Base-by-base conservation (phyloP, 1,140 invertebrate species). In the Drosophila subpulchrella region DNA sequence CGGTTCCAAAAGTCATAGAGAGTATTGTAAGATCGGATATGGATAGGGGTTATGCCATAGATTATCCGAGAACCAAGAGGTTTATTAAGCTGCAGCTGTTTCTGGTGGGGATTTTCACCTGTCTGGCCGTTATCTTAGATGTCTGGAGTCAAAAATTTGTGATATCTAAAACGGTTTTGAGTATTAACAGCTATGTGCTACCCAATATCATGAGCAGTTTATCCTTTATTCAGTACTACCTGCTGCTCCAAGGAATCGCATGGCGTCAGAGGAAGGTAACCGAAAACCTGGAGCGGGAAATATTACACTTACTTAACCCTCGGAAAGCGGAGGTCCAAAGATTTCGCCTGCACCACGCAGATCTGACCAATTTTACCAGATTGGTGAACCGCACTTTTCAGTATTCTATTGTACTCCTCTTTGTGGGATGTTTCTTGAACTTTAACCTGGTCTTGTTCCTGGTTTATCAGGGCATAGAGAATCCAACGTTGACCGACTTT, bases 381-480 rank as follows among this genome's bases (percentile, higher is more conserved):
- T 34, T 51, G 0, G 51, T 91, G 0, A 91, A 91, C 48, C 50
- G 59, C 7, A 50, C 44, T 1, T 91, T 71, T 39, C 65, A 67
- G 8, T 41, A 51, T 32, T 91, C 81, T 1, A 70, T 91, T 17
- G 7, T 91, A 2, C 55, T 91, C 32, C 66, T 83, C 11, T 89
- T 75, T 15, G 42, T 85, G 13, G 81, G 90, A 6, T 91, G 90
- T 6, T 85, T 91, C 7, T 56, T 91, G 0, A 91, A 83, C 57
- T 74, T 89, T 27, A 85, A 84, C 38, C 51, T 91, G 1, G 81
- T 78, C 17, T 10, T 91, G 11, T 91, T 91, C 30, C 46, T 89
- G 6, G 17, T 76, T 0, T 91, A 89, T 44, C 91, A 91, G 51
- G 67, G 56, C 3, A 27, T 90, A 6, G 74, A 80, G n/a, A 53